Evolutionary conservation across 2,797 vertebrate genomes (phyloP).

Genomic region (Antrozous pallidus): DNA sequence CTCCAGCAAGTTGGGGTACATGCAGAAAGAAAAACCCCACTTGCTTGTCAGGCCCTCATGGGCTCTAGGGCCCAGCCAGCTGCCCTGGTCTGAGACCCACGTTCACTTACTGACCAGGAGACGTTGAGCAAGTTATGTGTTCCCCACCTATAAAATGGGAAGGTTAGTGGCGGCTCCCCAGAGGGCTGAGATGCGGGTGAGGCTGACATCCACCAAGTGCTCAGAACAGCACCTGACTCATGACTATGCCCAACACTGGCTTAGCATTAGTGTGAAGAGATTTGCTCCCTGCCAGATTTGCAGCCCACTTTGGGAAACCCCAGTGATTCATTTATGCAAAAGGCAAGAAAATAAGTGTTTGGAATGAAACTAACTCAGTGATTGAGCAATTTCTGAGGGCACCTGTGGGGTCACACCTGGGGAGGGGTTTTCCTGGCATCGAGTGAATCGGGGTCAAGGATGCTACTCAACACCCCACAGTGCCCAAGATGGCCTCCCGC

Average conservation of each 20-base stretch:
- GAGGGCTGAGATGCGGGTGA: not conserved
- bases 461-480: not conserved
- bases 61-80: not conserved
- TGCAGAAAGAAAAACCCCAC: not conserved
- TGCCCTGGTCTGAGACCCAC: not conserved
- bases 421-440: not conserved
- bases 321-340: not conserved
- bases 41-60: not conserved
- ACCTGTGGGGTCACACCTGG: not conserved
- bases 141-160: not conserved
- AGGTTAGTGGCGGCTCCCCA: not conserved
- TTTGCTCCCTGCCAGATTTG: not conserved
- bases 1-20: not conserved
- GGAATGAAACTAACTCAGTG: not conserved
- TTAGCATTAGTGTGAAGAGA: not conserved
- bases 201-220: too few relatives aligned
- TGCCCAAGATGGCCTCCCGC: not conserved
- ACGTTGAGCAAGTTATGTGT: not conserved
- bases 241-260: rapidly evolving
- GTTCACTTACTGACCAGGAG: not conserved
- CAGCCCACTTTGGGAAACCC: not conserved
- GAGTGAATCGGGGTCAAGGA: not conserved
- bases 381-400: not conserved
- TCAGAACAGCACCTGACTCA: not conserved
- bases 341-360: not conserved